Conservation (phyloP, 2,113 vertebrate genomes). For the Chloroceryle aenea region DNA sequence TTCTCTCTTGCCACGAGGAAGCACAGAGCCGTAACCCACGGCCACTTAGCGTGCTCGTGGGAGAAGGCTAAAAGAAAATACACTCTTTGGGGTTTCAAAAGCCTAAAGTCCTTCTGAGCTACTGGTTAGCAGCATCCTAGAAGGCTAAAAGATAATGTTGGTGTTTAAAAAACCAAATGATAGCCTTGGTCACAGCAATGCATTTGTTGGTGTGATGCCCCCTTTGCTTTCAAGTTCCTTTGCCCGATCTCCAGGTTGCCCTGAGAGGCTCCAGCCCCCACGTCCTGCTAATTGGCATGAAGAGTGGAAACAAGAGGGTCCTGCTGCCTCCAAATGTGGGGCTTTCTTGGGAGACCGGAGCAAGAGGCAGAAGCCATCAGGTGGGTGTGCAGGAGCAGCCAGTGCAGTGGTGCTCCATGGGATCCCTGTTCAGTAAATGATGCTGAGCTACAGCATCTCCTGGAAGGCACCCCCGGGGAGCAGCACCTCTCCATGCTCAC, state of each 20-base stretch:
- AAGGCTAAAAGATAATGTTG: not conserved
- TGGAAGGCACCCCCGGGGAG: not conserved
- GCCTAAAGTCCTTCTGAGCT: not conserved
- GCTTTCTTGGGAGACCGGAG: not conserved
- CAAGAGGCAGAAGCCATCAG: not conserved
- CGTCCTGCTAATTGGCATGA: accelerated
- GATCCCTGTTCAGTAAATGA: not conserved
- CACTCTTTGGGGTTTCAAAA: not conserved
- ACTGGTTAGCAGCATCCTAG: not conserved
- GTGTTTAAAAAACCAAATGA: not conserved
- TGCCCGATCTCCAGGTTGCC: not conserved
- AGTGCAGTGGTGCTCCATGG: accelerated
- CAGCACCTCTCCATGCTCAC: not conserved
- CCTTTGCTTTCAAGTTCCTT: not conserved
- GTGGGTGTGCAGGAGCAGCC: not conserved
- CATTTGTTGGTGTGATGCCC: not conserved
- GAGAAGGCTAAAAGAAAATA: not conserved
- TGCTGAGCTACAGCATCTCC: not conserved
- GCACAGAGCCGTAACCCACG: not conserved
- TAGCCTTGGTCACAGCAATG: not conserved
- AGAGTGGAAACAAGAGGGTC: not conserved
- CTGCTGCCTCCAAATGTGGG: not conserved
- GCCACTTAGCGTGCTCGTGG: not conserved
- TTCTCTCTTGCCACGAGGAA: not conserved
- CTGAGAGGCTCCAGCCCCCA: not conserved